Conservation (phyloP, 2,888 invertebrate genomes). For the Eumacrocentrus americanus region DNA sequence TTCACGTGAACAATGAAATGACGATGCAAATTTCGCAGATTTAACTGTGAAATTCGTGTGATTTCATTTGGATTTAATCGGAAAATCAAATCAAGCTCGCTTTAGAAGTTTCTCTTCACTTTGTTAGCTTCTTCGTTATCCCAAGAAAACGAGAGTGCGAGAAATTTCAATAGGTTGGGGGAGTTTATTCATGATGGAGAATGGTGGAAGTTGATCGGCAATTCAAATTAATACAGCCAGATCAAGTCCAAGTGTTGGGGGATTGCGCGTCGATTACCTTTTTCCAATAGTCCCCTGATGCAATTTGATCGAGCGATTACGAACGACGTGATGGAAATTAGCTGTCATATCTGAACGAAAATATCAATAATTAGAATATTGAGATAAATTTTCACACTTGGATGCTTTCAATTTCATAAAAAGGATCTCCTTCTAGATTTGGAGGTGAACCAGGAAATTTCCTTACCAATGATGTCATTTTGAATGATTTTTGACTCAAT, state of each 20-base stretch:
- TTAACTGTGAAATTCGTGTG: not conserved
- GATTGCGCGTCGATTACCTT: constrained; percentile 7
- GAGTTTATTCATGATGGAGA: constrained; percentile 1
- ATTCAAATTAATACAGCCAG: constrained; percentile 21
- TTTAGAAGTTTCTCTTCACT: constrained; percentile 12
- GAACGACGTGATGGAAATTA: not conserved
- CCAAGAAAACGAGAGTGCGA: constrained; percentile 16
- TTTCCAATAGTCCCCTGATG: not conserved
- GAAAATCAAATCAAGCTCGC: constrained; percentile 10
- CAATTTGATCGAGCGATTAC: not conserved
- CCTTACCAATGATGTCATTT: too few species aligned
- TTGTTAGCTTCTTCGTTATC: constrained; percentile 9
- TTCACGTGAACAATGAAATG: not conserved
- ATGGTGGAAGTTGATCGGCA: constrained; percentile 18
- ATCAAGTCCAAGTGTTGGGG: not conserved
- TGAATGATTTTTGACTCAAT: too few species aligned
- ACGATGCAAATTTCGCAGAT: not conserved
- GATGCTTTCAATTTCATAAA: too few species aligned
- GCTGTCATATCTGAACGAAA: not conserved
- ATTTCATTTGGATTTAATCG: not conserved
- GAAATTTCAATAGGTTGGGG: constrained; percentile 19
- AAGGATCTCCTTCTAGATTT: too few species aligned
- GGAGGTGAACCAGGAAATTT: too few species aligned
- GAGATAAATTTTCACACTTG: too few species aligned
- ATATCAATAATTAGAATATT: too few species aligned